Conservation (phyloP, 2,113 vertebrate genomes). For the Tragulus kanchil region DNA sequence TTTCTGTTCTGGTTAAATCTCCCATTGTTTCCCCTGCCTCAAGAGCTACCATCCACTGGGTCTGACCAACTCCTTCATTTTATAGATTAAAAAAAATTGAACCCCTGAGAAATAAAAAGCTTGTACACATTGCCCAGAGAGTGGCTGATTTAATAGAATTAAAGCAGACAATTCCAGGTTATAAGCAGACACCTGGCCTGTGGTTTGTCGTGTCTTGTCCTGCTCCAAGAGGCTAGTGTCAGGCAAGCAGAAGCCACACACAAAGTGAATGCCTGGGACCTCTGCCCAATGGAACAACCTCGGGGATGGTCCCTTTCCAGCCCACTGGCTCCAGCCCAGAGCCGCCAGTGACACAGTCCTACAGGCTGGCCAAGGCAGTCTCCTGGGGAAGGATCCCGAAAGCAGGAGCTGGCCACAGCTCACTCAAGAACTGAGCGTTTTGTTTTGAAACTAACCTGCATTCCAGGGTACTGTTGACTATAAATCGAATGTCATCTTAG, state of each 20-base stretch:
- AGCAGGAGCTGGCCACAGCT: not conserved
- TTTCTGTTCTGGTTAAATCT: not conserved
- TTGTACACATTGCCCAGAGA: not conserved
- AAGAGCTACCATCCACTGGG: not conserved
- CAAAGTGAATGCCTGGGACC: too few relatives aligned
- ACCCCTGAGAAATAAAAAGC: not conserved
- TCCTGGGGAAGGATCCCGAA: not conserved
- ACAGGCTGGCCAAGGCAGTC: not conserved
- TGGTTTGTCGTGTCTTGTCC: not conserved
- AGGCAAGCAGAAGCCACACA: not conserved
- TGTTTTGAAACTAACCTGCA: constrained; percentile 19
- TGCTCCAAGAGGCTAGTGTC: not conserved
- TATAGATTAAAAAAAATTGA: not conserved
- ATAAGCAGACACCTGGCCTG: not conserved
- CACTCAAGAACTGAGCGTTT: not conserved
- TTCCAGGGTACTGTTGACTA: not conserved
- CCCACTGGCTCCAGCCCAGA: not conserved
- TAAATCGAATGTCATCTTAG: constrained; percentile 38
- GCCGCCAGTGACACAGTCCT: not conserved
- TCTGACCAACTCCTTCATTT: not conserved
- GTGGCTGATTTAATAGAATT: not conserved
- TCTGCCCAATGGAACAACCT: too few relatives aligned
- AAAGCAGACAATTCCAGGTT: not conserved
- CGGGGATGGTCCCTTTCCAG: not conserved
- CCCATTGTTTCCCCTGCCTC: not conserved